phyloP scores from a whole-genome alignment of 2,797 vertebrate genomes.

The Onychomys arenicola region DNA sequence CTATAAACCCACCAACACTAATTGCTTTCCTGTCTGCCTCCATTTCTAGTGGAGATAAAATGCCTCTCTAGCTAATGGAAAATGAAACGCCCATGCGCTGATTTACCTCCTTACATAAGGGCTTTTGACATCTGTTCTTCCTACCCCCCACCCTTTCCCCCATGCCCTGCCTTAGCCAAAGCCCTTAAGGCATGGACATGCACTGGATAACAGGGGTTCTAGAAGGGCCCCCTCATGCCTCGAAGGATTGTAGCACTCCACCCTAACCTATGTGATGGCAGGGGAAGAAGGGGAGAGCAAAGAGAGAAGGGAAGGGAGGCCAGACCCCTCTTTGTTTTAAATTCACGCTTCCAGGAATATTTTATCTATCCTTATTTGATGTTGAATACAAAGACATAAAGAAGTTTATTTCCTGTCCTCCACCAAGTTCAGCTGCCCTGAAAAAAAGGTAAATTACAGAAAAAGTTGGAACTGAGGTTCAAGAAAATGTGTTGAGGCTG shows the following conservation, averaged over 20 bases:
- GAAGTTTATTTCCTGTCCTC: background rate
- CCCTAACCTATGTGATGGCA: background rate
- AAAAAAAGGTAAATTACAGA: background rate
- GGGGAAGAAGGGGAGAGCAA: background rate
- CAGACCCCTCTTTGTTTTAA: background rate
- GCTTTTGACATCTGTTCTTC: slow-evolving; percentile 1
- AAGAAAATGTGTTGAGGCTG: background rate
- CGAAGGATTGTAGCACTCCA: background rate
- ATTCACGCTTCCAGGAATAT: slow-evolving; percentile 13
- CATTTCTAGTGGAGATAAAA: slow-evolving; percentile 79
- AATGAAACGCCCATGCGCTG: slow-evolving; percentile 56
- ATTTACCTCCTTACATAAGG: slow-evolving; percentile 66
- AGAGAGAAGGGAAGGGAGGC: too few species aligned
- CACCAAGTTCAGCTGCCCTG: slow-evolving; percentile 5
- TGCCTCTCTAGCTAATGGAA: slow-evolving; percentile 77
- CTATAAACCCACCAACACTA: slow-evolving; percentile 77
- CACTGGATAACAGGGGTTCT: background rate
- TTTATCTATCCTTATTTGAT: background rate
- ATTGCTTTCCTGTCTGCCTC: slow-evolving; percentile 80
- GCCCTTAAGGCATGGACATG: background rate
- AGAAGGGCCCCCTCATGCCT: background rate
- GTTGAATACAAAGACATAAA: background rate
- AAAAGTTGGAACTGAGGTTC: background rate
- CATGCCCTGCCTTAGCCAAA: background rate
- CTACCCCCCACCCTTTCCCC: background rate